Percentiles rank a stretch among this genome's conserved stretches.
phyloP scores from a whole-genome alignment of 2,113 vertebrate species.

The Campylorhamphus procurvoides region DNA sequence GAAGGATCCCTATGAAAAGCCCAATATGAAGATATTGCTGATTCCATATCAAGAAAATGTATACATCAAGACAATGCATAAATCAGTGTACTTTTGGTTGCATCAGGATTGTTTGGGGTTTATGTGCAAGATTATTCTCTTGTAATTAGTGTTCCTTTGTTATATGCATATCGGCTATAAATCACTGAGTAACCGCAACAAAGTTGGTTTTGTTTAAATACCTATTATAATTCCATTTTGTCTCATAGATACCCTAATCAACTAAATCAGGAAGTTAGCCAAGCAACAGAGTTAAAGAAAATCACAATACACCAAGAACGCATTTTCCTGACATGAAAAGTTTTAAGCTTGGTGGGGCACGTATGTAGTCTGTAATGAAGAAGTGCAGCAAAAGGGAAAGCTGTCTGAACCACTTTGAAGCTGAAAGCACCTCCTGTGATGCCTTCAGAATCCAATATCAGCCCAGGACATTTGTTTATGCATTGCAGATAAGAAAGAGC shows the following conservation, averaged over 20 bases:
- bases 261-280: slow-evolving; percentile 13
- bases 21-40: background rate
- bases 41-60: background rate
- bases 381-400: background rate
- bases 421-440: background rate
- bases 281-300: background rate
- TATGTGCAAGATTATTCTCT: background rate
- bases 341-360: background rate
- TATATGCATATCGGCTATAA: background rate
- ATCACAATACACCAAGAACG: background rate
- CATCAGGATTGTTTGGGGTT: background rate
- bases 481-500: background rate
- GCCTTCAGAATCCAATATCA: background rate
- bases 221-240: slow-evolving; percentile 1
- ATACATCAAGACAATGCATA: background rate
- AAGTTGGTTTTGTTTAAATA: background rate
- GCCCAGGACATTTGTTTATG: background rate
- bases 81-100: background rate
- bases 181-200: background rate
- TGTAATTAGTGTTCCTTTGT: background rate
- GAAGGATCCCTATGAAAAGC: slow-evolving; percentile 20
- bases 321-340: background rate
- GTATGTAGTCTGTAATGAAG: background rate
- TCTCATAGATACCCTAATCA: background rate
- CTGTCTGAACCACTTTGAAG: background rate